Evolutionary conservation across 2,113 vertebrate genomes (phyloP).

Genomic region (Budorcas taxicolor): DNA sequence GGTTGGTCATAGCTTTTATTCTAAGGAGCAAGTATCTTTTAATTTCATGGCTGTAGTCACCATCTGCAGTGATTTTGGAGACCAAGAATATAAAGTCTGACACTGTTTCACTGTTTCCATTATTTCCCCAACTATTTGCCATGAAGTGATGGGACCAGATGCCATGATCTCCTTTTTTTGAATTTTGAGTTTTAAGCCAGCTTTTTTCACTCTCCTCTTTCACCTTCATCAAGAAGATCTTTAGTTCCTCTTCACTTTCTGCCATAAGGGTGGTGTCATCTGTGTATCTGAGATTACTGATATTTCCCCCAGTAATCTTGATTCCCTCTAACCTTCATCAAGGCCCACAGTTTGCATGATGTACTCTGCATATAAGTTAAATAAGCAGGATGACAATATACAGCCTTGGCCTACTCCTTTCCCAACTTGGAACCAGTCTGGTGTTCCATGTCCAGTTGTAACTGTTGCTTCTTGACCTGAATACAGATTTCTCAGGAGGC

Average conservation of each 20-base stretch:
- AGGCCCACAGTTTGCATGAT: not conserved
- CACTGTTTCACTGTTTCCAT: not conserved
- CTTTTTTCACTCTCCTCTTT: not conserved
- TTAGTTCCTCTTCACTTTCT: not conserved
- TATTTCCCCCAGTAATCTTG: not conserved
- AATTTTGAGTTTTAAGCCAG: not conserved
- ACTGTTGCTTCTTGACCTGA: not conserved
- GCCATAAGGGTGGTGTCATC: not conserved
- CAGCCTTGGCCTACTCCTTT: not conserved
- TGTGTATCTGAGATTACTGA: not conserved
- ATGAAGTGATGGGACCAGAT: not conserved
- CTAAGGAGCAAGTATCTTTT: not conserved
- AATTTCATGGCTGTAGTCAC: not conserved
- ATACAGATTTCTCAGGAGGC: not conserved
- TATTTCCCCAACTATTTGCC: not conserved
- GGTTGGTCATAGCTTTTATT: not conserved
- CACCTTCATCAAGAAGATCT: not conserved
- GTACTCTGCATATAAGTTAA: not conserved
- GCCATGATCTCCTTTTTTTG: not conserved
- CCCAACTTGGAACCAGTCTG: not conserved
- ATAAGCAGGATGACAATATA: not conserved
- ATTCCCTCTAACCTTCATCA: not conserved
- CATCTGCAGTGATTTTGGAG: not conserved
- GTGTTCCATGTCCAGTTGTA: not conserved
- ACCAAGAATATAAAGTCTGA: not conserved